Base-by-base conservation (phyloP, 2,113 vertebrate genomes). In the Danio rerio region DNA sequence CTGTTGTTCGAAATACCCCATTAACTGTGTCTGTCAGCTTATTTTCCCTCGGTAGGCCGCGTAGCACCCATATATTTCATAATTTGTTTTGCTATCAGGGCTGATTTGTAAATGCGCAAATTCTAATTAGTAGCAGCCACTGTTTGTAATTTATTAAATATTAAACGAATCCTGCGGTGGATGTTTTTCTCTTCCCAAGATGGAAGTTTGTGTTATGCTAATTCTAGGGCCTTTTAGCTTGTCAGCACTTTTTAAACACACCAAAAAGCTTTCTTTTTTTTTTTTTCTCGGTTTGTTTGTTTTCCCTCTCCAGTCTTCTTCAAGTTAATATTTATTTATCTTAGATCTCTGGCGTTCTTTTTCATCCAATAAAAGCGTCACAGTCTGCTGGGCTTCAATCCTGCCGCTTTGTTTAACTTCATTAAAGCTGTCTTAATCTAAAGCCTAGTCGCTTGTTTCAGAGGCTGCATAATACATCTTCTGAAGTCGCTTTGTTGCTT, bases 91-190 rank as follows among this genome's bases (percentile, higher is more conserved):
- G 96, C 97, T 96, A 97, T 99, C 98, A 97, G 95, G 95, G 96
- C 94, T 96, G 96, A 98, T 99, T 98, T 98, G 97, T 97, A 98
- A 98, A 98, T 95, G 96, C 96, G 97, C 96, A 99, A 95, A 97
- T 98, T 98, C 96, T 98, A 98, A 98, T 99, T 98, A 98, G 95
- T 95, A 95, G 90, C 83, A 92, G 95, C 96, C 93, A 96, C 95
- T 95, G 95, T 95, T 96, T 96, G 95, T 92, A 93, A 94, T 94
- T 91, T 96, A 96, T 97, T 97, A 97, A 98, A 97, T 97, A 96
- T 97, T 97, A 97, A 98, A 97, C 95, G 93, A 95, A 96, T 97
- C 96, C 96, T 96, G 96, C 93, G 96, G 96, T 95, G 89, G 94
- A 86, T 94, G 91, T 92, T 96, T 91, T 92, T 86, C 89, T 89